Base-by-base conservation (phyloP, 1,140 invertebrate genomes). In the Pomacea maculata region DNA sequence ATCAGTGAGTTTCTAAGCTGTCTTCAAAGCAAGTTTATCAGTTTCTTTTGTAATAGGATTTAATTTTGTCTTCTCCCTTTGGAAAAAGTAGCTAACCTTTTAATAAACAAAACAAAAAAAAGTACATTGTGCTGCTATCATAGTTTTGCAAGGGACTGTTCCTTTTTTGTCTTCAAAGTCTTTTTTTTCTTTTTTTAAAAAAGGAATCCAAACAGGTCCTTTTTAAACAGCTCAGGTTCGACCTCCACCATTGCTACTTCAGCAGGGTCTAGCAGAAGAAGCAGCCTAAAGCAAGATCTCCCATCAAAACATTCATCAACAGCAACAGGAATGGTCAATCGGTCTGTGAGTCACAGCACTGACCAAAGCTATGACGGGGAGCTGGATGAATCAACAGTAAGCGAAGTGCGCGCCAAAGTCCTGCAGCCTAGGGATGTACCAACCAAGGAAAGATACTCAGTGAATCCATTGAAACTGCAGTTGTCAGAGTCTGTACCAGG, bases 371-470 rank as follows among this genome's bases (percentile, higher is more conserved):
- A 79, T 45, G 71, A 79, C 5, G 68, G 29, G 12, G 71, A 71
- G n/a, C 64, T 78, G 25, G 75, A 78, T 52, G 75, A 78, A 54
- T 78, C 75, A 9, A 78, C 75, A 1, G 25, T 78, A 63, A 78
- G 75, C 14, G 75, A 78, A 9, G 57, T 57, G 9, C 73, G 52
- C 15, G 73, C 11, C 7, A 10, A 29, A 29, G 74, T 29, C n/a
- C n/a, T 29, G 2, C n/a, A 65, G 19, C 57, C 25, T 52, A 61
- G 61, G 64, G 75, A 29, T 14, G 21, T 64, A 4, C 55, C 57
- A 11, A 15, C 61, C n/a, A 76, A 76, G 15, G n/a, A 34, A 45
- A 45, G 34, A 6, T 6, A 2, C 34, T 45, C 34, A 45, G 34
- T 45, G 6, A 45, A 45, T 45, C 34, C 6, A 45, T 45, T 45